These are phyloP conservation scores for Bellardia pandia DNA, from an alignment of 2,888 invertebrate species.

Conservation along the genomic window DNA sequence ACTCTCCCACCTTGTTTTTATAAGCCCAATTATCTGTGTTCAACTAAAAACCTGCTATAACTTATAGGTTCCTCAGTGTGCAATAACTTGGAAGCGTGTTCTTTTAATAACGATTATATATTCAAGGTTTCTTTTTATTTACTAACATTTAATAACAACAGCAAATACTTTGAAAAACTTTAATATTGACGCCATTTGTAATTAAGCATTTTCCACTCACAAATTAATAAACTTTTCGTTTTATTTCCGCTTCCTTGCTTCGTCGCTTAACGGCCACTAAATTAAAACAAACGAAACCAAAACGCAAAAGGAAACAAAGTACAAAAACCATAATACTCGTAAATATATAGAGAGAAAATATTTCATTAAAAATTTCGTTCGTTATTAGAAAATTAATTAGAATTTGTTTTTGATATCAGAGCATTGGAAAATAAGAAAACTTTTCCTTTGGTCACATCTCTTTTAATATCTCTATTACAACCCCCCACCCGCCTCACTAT, in stretches of 20 bases:
- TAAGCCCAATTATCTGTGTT: too few relatives aligned
- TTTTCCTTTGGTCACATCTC: slow-evolving; percentile 56
- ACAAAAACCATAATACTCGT: not conserved
- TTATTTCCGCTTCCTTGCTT: slow-evolving; percentile 59
- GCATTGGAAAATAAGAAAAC: slow-evolving; percentile 40
- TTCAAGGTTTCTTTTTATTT: not conserved
- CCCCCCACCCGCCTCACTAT: not conserved
- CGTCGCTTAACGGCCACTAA: slow-evolving; percentile 9
- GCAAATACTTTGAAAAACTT: slow-evolving; percentile 25
- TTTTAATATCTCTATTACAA: not conserved
- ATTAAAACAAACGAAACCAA: slow-evolving; percentile 12
- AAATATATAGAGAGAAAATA: slow-evolving; percentile 37
- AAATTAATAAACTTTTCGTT: slow-evolving; percentile 36
- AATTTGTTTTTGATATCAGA: slow-evolving; percentile 71
- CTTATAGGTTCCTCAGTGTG: too few relatives aligned
- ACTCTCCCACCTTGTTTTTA: too few relatives aligned
- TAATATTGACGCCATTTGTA: slow-evolving; percentile 54
- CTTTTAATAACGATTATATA: not conserved
- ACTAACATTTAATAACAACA: not conserved
- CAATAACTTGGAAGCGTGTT: too few relatives aligned
- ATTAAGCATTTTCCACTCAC: slow-evolving; percentile 44
- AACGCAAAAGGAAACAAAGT: not conserved
- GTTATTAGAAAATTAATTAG: slow-evolving; percentile 72
- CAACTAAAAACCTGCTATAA: too few relatives aligned
- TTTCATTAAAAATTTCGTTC: slow-evolving; percentile 69